phyloP scores from a whole-genome alignment of 2,888 invertebrate species.

The Hirtodrosophila trivittata region DNA sequence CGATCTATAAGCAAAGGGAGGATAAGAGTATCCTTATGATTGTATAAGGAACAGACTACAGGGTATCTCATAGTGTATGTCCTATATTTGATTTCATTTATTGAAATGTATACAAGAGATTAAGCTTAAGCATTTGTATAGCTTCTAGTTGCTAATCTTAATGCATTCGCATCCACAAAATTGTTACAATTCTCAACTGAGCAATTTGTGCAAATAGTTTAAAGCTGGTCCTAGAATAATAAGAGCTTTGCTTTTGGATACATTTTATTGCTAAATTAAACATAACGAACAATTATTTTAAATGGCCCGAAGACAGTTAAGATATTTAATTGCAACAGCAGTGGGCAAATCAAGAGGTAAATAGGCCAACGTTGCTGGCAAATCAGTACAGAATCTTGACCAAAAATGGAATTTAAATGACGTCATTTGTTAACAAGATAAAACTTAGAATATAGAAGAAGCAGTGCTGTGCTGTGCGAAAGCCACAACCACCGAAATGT shows the following conservation, averaged over 20 bases:
- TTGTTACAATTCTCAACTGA: background rate
- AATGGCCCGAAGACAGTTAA: conserved; percentile 17
- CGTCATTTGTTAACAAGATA: conserved; percentile 13
- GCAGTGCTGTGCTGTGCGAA: background rate
- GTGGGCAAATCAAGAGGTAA: conserved; percentile 2
- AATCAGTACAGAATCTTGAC: conserved; percentile 16
- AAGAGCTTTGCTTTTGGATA: conserved; percentile 13
- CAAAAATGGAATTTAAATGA: conserved; percentile 34
- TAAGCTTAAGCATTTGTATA: conserved; percentile 5
- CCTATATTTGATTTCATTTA: too few species aligned
- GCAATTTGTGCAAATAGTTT: conserved; percentile 21
- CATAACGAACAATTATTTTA: conserved; percentile 55
- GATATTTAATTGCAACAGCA: conserved; percentile 6
- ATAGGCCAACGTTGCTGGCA: conserved; percentile 25
- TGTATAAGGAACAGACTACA: too few species aligned
- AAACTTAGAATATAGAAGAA: too few species aligned
- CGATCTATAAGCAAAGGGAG: too few species aligned
- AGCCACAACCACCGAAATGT: conserved; percentile 12
- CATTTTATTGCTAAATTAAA: conserved; percentile 43
- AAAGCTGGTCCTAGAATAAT: conserved; percentile 23
- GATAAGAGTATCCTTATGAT: too few species aligned
- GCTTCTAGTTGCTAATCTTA: conserved; percentile 17
- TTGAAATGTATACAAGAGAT: conserved; percentile 18
- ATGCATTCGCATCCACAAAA: background rate
- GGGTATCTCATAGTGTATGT: too few species aligned